Base-by-base conservation (phyloP, 2,113 vertebrate genomes). In the Calyptomena viridis region DNA sequence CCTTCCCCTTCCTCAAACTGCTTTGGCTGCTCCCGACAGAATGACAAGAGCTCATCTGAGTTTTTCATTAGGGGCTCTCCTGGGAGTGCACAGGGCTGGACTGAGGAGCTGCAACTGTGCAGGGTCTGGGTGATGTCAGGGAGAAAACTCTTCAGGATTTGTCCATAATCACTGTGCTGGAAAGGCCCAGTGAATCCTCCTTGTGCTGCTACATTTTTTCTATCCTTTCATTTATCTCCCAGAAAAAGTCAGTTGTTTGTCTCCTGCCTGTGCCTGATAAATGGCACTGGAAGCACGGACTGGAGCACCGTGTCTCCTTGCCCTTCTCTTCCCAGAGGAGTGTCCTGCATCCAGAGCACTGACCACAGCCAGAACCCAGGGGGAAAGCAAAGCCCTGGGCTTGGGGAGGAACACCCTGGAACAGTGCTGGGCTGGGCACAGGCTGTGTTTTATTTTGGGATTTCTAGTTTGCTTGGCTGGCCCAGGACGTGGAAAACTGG, bases 11-110 rank as follows among this genome's bases (percentile, higher is more conserved):
- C 74, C 68, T 33, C 66, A 87, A 96, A 76, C 28, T 69, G 79
- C 87, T 88, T 66, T 82, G 94, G 74, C 88, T 71, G 39, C 86
- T 78, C 89, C 30, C 82, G 92, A 74, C 37, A 30, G 74, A 81
- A 94, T 46, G 77, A 83, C 91, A 91, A 92, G 12, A 92, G 75
- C 77, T 86, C 75, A 53, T 91, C 81, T 81, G 92, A 44, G 40
- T 89, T 94, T 52, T 82, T 81, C 91, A 94, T 79, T 56, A 83
- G 73, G 33, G 84, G 33, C 39, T 93, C 92, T 78, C 80, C 66
- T 44, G 93, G 77, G 89, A 81, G 31, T 16, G 1, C 40, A 1
- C 20, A 64, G 47, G 50, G 64, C 80, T n/a, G 66, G 40, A 12
- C 52, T 21, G 74, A 3, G 5, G 66, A 87, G 50, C 80, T 83